Base-by-base conservation (phyloP, 1,140 invertebrate genomes). In the Patella vulgata region DNA sequence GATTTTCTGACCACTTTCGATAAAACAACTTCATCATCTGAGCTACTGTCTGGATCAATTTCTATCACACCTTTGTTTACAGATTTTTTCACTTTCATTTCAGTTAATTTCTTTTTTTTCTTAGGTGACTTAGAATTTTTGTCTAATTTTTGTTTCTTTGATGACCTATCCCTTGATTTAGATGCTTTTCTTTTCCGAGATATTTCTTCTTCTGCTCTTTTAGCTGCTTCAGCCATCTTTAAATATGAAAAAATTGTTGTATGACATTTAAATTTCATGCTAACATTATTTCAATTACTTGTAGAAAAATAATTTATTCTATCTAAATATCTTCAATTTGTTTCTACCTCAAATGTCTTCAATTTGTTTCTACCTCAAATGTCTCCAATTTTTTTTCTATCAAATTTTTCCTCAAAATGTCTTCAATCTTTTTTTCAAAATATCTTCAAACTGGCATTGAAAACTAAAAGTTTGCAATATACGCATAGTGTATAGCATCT, bases 211-310 rank as follows among this genome's bases (percentile, higher is more conserved):
- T 75, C 66, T 19, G 70, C 70, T 63, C 60, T 62, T 53, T 73
- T 73, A 6, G 63, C 55, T 1, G 70, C 68, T 36, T 77, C 75
- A 47, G 73, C 62, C 61, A 73, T 71, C 75, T 77, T 62, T n/a
- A 63, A 59, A 27, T n/a, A 58, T 25, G 64, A 46, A 52, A 14
- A n/a, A 48, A 19, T 30, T 14, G n/a, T 23, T n/a, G n/a, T n/a
- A n/a, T n/a, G n/a, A n/a, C n/a, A n/a, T n/a, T n/a, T n/a, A n/a
- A n/a, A n/a, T n/a, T n/a, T n/a, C n/a, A n/a, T n/a, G n/a, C n/a
- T n/a, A n/a, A n/a, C n/a, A n/a, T n/a, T n/a, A n/a, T n/a, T n/a
- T n/a, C n/a, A n/a, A n/a, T n/a, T n/a, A n/a, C n/a, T n/a, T n/a
- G n/a, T n/a, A n/a, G n/a, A n/a, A n/a, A n/a, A n/a, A n/a, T n/a